Base-by-base conservation (phyloP, 1,140 invertebrate species). In the Riptortus pedestris region DNA sequence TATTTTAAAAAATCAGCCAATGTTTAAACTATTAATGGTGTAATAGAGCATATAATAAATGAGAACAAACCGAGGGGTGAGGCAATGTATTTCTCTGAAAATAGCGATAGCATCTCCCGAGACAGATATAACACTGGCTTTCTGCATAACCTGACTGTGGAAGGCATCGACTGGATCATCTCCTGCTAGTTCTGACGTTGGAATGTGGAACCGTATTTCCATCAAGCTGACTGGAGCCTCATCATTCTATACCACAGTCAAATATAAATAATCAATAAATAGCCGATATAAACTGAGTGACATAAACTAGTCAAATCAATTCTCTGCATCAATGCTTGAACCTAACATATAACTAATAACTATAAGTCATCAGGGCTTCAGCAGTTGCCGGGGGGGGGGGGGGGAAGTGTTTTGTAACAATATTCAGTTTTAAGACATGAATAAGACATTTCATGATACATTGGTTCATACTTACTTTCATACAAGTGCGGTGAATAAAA, bases 181-280 rank as follows among this genome's bases (percentile, higher is more conserved):
- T 14, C 86, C 86, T 1, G 82, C 84, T 47, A 90, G 79, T 69
- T 93, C 90, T 69, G 82, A 87, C 0, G 88, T 79, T 16, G 96
- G 96, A 73, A 99, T 95, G 74, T 97, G 93, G 74, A 99, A 98
- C 43, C 97, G 80, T 84, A 99, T 91, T 79, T 99, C 97, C 82
- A 95, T 89, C 59, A 99, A 78, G 71, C 90, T 93, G 0, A 98
- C 93, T 5, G 95, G 87, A 2, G 93, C 93, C 77, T 99, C 96
- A 74, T 99, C 96, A 79, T 98, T 98, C 82, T 90, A 74, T 24
- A 27, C 7, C 18, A 57, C 3, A 11, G 9, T 11, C 22, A 27
- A 12, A 27, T 24, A 57, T 2, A 57, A 14, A n/a, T 22, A n/a
- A 9, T 38, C 16, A 38, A 38, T 9, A 38, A 9, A 16, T 38